Evolutionary conservation across 2,797 vertebrate species (phyloP), one percentile per base, ranked within the genome.

Genomic region (Enteromius thamalakanensis): DNA sequence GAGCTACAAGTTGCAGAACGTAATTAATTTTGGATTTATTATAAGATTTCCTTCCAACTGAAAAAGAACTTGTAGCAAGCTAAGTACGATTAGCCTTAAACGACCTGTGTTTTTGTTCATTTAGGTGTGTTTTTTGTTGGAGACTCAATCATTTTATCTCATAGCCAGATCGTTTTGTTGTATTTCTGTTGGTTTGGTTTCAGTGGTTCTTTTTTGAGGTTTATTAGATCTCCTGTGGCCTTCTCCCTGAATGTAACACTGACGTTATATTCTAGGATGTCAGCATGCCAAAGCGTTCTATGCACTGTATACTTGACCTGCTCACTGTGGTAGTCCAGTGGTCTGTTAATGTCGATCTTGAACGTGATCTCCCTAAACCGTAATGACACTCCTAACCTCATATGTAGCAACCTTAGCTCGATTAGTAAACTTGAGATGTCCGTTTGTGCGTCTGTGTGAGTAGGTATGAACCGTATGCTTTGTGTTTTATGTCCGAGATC

Each of bases 271-370:
- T 95, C 93, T 80, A 92, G 94, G 95, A 95, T 93, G 94, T 95
- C 93, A 94, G 94, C 95, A 96, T 96, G 95, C 95, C 95, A 96
- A 96, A 96, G 94, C 95, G 93, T 94, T 93, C 95, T 95, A 95
- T 95, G 94, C 95, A 96, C 95, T 96, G 94, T 95, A 93, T 91
- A 94, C 93, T 92, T 91, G 95, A 95, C 95, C 95, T 93, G 91
- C 91, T 95, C 95, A 96, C 95, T 96, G 95, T 96, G 95, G 93
- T 90, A 86, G 91, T 92, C 93, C 69, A 87, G 90, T 86, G 90
- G 90, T 91, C 89, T 90, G 86, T 93, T 89, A 83, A 85, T 75
- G 90, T 95, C 32, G 55, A 74, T 76, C 81, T 80, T 86, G 89
- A 88, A 91, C 76, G 91, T 92, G 91, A 58, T 90, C 87, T 80